Percentiles rank a stretch among this genome's conserved stretches.
phyloP scores from a whole-genome alignment of 2,113 vertebrate genomes.

The Apteryx mantelli region DNA sequence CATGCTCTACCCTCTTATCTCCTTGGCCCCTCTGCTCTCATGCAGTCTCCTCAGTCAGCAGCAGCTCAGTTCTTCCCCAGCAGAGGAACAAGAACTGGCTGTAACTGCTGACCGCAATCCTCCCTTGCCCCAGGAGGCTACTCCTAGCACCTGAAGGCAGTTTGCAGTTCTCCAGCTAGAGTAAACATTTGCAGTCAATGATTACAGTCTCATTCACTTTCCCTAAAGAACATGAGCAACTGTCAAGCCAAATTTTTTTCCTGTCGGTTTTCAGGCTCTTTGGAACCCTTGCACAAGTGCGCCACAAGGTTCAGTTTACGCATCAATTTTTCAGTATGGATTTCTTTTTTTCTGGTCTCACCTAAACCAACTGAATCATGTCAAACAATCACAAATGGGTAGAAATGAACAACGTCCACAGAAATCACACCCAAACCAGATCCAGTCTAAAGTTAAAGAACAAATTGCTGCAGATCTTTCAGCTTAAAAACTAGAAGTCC shows the following conservation, averaged over 20 bases:
- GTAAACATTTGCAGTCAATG: neutral
- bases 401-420: neutral
- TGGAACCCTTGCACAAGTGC: neutral
- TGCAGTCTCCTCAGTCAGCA: neutral
- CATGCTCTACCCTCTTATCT: neutral
- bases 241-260: neutral
- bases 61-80: neutral
- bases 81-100: neutral
- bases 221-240: neutral
- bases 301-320: neutral
- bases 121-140: neutral
- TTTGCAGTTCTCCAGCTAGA: neutral
- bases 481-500: neutral
- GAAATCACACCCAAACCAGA: neutral
- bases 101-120: neutral
- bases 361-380: neutral
- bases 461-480: neutral
- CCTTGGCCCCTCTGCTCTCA: neutral
- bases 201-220: neutral
- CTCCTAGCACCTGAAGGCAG: neutral
- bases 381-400: neutral
- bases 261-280: neutral
- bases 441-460: neutral
- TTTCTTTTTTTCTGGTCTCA: neutral
- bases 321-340: neutral